Conservation (phyloP, 1,140 invertebrate genomes). For the Drosophila ercepeae region DNA sequence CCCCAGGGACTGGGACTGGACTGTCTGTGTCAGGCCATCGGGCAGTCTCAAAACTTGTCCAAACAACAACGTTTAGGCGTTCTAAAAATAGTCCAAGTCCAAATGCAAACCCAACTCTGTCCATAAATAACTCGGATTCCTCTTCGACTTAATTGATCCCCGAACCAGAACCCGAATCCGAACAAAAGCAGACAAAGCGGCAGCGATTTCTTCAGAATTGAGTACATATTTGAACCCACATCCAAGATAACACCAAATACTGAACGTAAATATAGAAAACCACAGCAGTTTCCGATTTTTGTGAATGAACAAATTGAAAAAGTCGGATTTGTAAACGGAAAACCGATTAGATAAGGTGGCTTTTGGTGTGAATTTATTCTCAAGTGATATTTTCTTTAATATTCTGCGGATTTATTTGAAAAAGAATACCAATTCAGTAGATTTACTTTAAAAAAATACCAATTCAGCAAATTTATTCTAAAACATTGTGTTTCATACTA, state of each 20-base stretch:
- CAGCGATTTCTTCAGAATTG: conserved; percentile 17
- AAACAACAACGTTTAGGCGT: conserved; percentile 43
- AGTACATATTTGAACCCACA: conserved; percentile 38
- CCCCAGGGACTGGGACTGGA: not conserved
- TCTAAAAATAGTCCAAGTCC: conserved; percentile 55
- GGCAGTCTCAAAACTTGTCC: conserved; percentile 41
- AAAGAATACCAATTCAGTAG: too few species aligned
- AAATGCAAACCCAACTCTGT: conserved; percentile 39
- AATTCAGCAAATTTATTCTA: too few species aligned
- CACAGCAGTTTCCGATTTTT: conserved; percentile 6
- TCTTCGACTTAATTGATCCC: conserved; percentile 37
- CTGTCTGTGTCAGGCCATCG: conserved; percentile 11
- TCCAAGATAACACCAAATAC: conserved; percentile 14
- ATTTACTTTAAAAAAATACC: too few species aligned
- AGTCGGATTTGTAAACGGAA: conserved; percentile 17
- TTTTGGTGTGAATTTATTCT: not conserved
- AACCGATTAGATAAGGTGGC: conserved; percentile 24
- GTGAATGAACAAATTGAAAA: conserved; percentile 36
- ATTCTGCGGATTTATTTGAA: too few species aligned
- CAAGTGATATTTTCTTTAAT: not conserved
- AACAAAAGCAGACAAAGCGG: conserved; percentile 23
- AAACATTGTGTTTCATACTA: too few species aligned
- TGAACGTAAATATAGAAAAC: conserved; percentile 1
- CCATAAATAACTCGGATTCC: conserved; percentile 39
- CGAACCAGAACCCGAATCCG: not conserved